Evolutionary conservation across 2,113 vertebrate genomes (phyloP).

Genomic region (Gambusia holbrooki): DNA sequence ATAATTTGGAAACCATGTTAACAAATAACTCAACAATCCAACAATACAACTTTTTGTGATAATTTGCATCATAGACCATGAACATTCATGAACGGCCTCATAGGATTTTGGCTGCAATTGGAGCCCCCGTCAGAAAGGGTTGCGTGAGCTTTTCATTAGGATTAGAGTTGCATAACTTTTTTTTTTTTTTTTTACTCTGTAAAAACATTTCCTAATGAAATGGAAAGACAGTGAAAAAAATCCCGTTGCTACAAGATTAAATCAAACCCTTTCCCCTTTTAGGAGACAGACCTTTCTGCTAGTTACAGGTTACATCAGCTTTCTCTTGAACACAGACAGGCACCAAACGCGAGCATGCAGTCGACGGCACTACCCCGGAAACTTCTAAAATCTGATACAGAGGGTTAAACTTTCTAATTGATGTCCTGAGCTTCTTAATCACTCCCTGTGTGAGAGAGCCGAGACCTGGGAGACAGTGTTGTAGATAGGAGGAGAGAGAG

Average conservation of each 20-base stretch:
- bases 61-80: conserved; percentile 5
- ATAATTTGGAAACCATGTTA: neutral
- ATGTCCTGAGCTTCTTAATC: conserved; percentile 64
- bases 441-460: conserved; percentile 48
- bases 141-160: neutral
- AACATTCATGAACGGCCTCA: neutral
- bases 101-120: neutral
- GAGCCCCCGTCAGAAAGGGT: neutral
- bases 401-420: conserved; percentile 65
- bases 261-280: neutral
- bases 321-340: neutral
- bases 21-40: neutral
- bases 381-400: conserved; percentile 33
- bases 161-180: neutral
- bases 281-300: neutral
- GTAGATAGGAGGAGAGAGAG: conserved; percentile 26
- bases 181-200: neutral
- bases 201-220: neutral
- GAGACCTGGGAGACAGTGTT: conserved; percentile 35
- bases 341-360: conserved; percentile 1
- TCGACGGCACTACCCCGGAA: conserved; percentile 9
- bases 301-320: conserved; percentile 1
- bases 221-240: neutral
- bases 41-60: neutral
- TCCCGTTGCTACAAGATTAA: neutral